Conservation (phyloP, 2,113 vertebrate species). For the Cryptomyrus ogoouensis region DNA sequence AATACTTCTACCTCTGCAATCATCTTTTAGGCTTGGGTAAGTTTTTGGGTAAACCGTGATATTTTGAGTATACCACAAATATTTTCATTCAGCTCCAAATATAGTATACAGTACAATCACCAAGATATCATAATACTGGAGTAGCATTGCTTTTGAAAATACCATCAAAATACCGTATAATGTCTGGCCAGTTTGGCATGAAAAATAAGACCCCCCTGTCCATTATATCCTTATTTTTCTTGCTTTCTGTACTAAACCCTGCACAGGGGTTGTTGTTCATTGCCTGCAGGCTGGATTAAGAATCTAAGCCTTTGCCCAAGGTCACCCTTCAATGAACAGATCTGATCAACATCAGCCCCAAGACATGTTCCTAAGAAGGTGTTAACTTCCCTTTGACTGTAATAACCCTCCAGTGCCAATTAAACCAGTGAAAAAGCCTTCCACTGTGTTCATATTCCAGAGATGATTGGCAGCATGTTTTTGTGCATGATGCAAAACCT, state of each 20-base stretch:
- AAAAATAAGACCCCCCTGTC: not conserved
- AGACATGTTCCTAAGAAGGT: not conserved
- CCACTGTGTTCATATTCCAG: not conserved
- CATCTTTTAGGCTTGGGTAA: not conserved
- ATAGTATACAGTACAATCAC: not conserved
- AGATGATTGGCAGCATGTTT: not conserved
- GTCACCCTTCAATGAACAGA: slow-evolving; percentile 7
- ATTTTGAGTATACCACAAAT: not conserved
- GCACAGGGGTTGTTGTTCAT: not conserved
- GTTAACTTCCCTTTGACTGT: not conserved
- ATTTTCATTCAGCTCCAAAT: not conserved
- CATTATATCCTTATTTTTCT: not conserved
- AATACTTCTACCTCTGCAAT: not conserved
- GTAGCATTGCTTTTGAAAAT: not conserved
- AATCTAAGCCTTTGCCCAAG: not conserved
- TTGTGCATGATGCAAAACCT: not conserved
- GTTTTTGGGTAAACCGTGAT: not conserved
- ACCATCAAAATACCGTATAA: not conserved
- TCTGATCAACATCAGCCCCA: not conserved
- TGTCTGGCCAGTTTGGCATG: not conserved
- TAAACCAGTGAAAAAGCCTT: not conserved
- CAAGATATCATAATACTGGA: not conserved
- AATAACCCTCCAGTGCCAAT: not conserved
- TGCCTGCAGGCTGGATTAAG: not conserved
- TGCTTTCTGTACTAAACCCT: not conserved